A percentile compares a stretch with the other conserved stretches of the same genome.
Conservation (phyloP, 2,888 invertebrate genomes). For the Lasius fuliginosus region DNA sequence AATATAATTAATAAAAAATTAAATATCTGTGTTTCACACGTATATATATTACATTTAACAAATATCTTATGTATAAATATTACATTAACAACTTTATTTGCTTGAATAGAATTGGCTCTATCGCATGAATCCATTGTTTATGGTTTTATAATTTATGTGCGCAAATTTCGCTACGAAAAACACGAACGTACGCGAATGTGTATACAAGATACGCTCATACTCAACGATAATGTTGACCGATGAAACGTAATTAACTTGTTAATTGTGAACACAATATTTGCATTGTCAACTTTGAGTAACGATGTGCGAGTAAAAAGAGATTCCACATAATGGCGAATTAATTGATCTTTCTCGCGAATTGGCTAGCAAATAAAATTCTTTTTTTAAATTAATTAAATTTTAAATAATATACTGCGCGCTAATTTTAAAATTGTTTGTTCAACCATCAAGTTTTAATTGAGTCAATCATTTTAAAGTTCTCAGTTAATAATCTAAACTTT, state of each 20-base stretch:
- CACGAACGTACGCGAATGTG: not conserved
- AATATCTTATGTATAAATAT: not conserved
- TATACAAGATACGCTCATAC: not conserved
- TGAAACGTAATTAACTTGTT: constrained; percentile 51
- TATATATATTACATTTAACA: not conserved
- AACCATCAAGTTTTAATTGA: constrained; percentile 20
- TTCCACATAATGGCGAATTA: not conserved
- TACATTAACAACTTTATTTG: constrained; percentile 15
- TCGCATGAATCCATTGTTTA: not conserved
- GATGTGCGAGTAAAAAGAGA: constrained; percentile 18
- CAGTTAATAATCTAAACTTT: constrained; percentile 18
- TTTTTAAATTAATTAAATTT: constrained; percentile 20
- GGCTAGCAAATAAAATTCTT: not conserved
- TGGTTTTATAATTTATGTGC: constrained; percentile 37
- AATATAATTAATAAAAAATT: not conserved
- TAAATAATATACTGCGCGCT: not conserved
- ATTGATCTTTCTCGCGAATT: constrained; percentile 27
- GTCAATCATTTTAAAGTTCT: not conserved
- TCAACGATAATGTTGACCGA: constrained; percentile 17
- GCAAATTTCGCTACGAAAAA: constrained; percentile 18
- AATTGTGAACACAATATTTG: constrained; percentile 50
- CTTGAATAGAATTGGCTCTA: constrained; percentile 1
- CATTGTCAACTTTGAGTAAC: constrained; percentile 39
- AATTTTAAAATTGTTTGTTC: constrained; percentile 22
- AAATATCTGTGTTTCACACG: not conserved